phyloP scores from a whole-genome alignment of 2,113 vertebrate genomes.

The Merops nubicus region DNA sequence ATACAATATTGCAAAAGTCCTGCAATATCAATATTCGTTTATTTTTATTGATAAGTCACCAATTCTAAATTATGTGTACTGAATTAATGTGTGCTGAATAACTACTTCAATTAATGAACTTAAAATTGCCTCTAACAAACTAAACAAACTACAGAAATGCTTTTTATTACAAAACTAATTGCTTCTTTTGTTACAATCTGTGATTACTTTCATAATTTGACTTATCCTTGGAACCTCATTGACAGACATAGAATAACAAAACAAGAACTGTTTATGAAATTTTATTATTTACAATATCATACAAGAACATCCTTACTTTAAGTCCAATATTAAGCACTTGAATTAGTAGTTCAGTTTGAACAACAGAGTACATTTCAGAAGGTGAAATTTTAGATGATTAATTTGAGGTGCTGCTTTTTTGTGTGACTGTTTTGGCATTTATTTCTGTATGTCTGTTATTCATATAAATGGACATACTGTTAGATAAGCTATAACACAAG shows the following conservation, averaged over 20 bases:
- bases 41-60: constrained; percentile 66
- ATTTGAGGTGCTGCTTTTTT: background rate
- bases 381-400: background rate
- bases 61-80: constrained; percentile 25
- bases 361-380: background rate
- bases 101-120: constrained; percentile 28
- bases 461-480: too few relatives aligned
- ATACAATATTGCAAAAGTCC: constrained; percentile 54
- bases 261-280: background rate
- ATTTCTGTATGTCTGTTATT: background rate
- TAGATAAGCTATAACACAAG: background rate
- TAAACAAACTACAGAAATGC: background rate
- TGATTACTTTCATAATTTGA: background rate
- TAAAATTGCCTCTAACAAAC: constrained; percentile 24
- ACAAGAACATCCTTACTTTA: background rate
- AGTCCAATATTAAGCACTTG: background rate
- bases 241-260: background rate
- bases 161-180: background rate
- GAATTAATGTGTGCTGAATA: constrained; percentile 47
- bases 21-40: constrained; percentile 72
- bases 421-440: background rate
- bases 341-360: background rate
- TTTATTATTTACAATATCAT: background rate
- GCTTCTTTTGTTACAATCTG: background rate
- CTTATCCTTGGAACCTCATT: background rate